Evolutionary conservation across 1,140 invertebrate genomes (phyloP).

Genomic region (Ceratosolen solmsi): DNA sequence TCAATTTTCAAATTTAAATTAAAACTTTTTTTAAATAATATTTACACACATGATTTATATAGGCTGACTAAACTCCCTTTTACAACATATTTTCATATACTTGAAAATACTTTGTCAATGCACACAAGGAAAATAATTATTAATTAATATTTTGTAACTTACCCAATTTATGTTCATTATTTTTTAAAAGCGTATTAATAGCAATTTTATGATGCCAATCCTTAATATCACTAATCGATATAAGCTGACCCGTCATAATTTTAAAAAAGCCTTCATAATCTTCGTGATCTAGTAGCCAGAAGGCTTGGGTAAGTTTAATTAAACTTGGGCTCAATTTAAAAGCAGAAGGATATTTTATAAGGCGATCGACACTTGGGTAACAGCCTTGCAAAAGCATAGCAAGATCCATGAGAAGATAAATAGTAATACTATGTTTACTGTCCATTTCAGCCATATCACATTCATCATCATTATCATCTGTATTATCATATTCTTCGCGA

Average conservation of each 20-base stretch:
- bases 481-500: slow-evolving; percentile 33
- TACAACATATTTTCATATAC: background rate
- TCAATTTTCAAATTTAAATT: background rate
- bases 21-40: too few relatives aligned
- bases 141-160: too few relatives aligned
- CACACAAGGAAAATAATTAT: too few relatives aligned
- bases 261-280: slow-evolving; percentile 76
- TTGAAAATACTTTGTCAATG: too few relatives aligned
- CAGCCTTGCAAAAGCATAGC: slow-evolving; percentile 76
- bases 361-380: slow-evolving; percentile 75
- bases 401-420: slow-evolving; percentile 88
- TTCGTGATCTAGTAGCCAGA: slow-evolving; percentile 90
- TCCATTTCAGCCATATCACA: slow-evolving; percentile 67
- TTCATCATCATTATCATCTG: slow-evolving; percentile 57
- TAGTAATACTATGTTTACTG: slow-evolving; percentile 84
- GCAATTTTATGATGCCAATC: slow-evolving; percentile 77
- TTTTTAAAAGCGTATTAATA: slow-evolving; percentile 75
- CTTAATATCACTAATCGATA: slow-evolving; percentile 71
- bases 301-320: slow-evolving; percentile 85
- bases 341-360: slow-evolving; percentile 84
- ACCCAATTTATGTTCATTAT: slow-evolving; percentile 71
- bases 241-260: slow-evolving; percentile 65
- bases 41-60: too few relatives aligned
- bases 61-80: too few relatives aligned
- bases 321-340: slow-evolving; percentile 81